A percentile compares a stretch with the other conserved stretches of the same genome.
Conservation (phyloP, 2,113 vertebrate genomes). For the Oryzias melastigma region DNA sequence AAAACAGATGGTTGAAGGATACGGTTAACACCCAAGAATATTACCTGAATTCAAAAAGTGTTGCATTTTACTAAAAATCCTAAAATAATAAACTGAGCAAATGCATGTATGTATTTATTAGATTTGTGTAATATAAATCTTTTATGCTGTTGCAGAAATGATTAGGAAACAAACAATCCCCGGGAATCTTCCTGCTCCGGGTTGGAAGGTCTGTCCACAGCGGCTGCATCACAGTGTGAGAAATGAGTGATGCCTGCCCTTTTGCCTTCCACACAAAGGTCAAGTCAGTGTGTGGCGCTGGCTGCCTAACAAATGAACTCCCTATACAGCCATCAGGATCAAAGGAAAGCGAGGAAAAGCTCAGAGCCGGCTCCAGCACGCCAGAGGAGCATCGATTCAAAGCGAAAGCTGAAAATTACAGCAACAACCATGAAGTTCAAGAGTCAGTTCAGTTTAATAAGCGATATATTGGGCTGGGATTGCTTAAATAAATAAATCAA, state of each 20-base stretch:
- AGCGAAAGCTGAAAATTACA: background rate
- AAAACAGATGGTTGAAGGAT: too few species aligned
- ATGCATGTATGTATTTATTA: too few species aligned
- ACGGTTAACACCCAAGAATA: too few species aligned
- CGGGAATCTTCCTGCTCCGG: background rate
- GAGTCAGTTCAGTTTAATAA: background rate
- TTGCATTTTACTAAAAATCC: too few species aligned
- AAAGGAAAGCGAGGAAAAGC: background rate
- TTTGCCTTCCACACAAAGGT: conserved; percentile 7
- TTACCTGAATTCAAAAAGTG: too few species aligned
- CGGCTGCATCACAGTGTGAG: background rate
- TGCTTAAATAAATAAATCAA: too few species aligned
- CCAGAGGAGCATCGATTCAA: background rate
- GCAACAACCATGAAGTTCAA: background rate
- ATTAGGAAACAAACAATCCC: background rate
- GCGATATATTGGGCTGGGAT: too few species aligned
- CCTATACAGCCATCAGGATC: background rate
- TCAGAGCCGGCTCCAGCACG: background rate
- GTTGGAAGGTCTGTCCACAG: background rate
- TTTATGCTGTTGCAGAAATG: too few species aligned
- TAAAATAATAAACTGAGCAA: too few species aligned
- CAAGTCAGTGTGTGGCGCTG: conserved; percentile 6
- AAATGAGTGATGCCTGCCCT: background rate
- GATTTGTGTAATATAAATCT: too few species aligned
- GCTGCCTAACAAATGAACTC: conserved; percentile 8